Percentiles rank a stretch among this genome's conserved stretches.
phyloP scores from a whole-genome alignment of 1,140 invertebrate genomes.

The Drosophila grimshawi region DNA sequence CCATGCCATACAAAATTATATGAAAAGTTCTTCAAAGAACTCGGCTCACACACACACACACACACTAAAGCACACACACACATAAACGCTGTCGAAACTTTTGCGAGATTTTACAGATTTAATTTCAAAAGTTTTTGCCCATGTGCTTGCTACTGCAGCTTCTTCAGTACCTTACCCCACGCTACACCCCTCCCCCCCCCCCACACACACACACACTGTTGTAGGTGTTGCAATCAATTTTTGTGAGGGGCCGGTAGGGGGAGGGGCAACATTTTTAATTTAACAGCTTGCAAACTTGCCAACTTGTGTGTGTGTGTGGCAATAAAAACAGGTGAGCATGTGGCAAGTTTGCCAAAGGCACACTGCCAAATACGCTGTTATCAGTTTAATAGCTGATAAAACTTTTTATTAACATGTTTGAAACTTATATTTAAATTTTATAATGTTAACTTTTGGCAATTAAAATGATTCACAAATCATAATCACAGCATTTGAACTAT shows the following conservation, averaged over 20 bases:
- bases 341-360: background rate
- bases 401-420: too few relatives aligned
- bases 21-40: constrained; percentile 47
- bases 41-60: constrained; percentile 3
- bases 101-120: constrained; percentile 61
- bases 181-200: too few relatives aligned
- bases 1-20: constrained; percentile 39
- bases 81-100: constrained; percentile 28
- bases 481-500: background rate
- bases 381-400: background rate
- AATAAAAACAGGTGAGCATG: background rate
- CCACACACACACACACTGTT: background rate
- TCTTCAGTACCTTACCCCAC: background rate
- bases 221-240: constrained; percentile 64
- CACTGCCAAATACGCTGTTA: background rate
- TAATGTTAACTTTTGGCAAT: too few relatives aligned
- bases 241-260: background rate
- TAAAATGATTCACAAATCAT: background rate
- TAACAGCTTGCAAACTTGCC: constrained; percentile 40
- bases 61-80: constrained; percentile 18
- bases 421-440: too few relatives aligned
- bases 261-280: constrained; percentile 53
- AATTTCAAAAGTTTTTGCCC: constrained; percentile 61
- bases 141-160: constrained; percentile 37
- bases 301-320: constrained; percentile 9